Base-by-base conservation (phyloP, 2,113 vertebrate genomes). In the Scomber scombrus region DNA sequence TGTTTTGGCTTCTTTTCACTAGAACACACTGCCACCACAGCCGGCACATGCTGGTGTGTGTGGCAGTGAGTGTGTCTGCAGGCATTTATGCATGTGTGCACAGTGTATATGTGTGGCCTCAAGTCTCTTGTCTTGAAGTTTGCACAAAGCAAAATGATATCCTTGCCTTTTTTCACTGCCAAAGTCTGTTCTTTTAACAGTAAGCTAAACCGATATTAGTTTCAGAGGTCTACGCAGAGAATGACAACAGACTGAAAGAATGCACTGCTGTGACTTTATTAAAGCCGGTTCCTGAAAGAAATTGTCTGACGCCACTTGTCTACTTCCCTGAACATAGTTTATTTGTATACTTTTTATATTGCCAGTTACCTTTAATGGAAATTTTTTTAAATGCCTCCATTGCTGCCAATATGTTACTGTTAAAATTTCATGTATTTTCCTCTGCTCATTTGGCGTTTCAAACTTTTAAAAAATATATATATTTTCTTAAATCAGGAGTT, bases 1-100 rank as follows among this genome's bases (percentile, higher is more conserved):
- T 80, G 66, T 78, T 74, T 86, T 90, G 82, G 88, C 76, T 80
- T 71, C 18, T 13, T 60, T 78, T 85, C 79, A 75, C 72, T 77
- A 57, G 61, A 75, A 71, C 73, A 82, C 47, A 21, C 40, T 62
- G 70, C 56, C 71, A 78, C 65, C 65, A 69, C 77, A 81, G 50
- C 76, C 78, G 50, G 49, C 72, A 58, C 21, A 50, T 46, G 26
- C 11, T 7, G 43, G 57, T 68, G 15, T 65, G 67, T 40, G 34
- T 40, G 34, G 49, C 60, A 68, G 9, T n/a, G 26, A 50, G 50
- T 50, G 62, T 78, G 18, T 81, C n/a, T 83, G 70, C 66, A 81
- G 47, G 58, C 66, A 9, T 82, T 76, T 74, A 40, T 74, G 43
- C 75, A 56, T 69, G 10, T 54, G 63, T 26, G n/a, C 23, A n/a